A percentile compares a stretch with the other conserved stretches of the same genome.
Conservation (phyloP, 2,888 invertebrate genomes). For the Brenthis ino region DNA sequence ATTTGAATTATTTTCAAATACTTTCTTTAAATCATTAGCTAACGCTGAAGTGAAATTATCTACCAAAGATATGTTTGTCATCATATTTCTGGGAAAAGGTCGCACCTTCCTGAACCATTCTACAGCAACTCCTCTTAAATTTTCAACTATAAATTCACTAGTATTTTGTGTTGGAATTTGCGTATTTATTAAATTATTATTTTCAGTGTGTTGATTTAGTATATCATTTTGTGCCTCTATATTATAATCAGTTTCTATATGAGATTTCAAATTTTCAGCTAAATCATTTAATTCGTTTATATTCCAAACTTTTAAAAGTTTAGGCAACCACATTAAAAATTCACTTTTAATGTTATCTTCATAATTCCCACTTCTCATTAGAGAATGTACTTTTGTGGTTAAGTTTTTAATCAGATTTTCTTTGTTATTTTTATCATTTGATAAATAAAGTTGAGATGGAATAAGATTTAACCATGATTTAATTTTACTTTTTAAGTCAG, state of each 20-base stretch:
- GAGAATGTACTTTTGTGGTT: conserved; percentile 17
- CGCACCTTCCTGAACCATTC: conserved; percentile 17
- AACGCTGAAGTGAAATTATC: conserved; percentile 16
- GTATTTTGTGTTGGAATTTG: conserved; percentile 20
- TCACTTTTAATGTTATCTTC: conserved; percentile 19
- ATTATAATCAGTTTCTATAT: conserved; percentile 17
- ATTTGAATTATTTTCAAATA: conserved; percentile 7
- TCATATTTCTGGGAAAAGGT: conserved; percentile 5
- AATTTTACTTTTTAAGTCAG: conserved; percentile 16
- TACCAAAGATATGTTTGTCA: conserved; percentile 4
- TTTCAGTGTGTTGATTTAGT: conserved; percentile 9
- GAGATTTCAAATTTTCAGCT: conserved; percentile 26
- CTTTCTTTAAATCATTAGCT: conserved; percentile 18
- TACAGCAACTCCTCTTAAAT: conserved; percentile 13
- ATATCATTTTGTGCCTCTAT: conserved; percentile 5
- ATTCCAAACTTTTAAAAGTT: conserved; percentile 19
- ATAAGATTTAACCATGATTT: conserved; percentile 23
- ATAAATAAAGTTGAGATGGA: conserved; percentile 4
- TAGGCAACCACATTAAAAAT: conserved; percentile 30
- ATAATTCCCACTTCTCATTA: conserved; percentile 1
- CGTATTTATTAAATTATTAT: not conserved
- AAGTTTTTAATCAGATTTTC: conserved; percentile 22
- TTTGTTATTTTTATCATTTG: not conserved
- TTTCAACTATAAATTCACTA: conserved; percentile 23
- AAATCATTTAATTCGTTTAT: conserved; percentile 19